Conservation (phyloP, 1,140 invertebrate genomes). For the Gryon sp. region DNA sequence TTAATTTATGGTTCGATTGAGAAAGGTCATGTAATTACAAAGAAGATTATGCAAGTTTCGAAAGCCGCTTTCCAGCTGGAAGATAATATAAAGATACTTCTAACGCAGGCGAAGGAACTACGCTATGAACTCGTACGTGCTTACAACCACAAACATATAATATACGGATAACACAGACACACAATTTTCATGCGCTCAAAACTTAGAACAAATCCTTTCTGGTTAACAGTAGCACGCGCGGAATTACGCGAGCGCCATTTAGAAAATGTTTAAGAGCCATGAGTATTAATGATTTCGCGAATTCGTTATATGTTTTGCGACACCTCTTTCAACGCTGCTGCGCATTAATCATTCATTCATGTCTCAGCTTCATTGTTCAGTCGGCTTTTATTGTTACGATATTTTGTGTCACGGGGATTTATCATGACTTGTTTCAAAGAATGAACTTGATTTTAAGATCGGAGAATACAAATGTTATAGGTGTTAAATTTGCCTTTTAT, state of each 20-base stretch:
- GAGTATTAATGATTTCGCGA: slow-evolving; percentile 34
- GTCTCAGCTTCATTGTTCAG: slow-evolving; percentile 5
- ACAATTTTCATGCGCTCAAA: slow-evolving; percentile 50
- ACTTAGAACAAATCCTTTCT: slow-evolving; percentile 48
- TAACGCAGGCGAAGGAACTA: slow-evolving; percentile 70
- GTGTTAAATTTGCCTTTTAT: no score
- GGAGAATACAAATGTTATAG: no score
- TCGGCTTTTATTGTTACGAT: slow-evolving; percentile 2
- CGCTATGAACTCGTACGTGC: slow-evolving; percentile 69
- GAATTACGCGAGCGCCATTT: slow-evolving; percentile 35
- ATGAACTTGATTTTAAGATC: no score
- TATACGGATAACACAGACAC: slow-evolving; percentile 27
- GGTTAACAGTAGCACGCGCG: slow-evolving; percentile 21
- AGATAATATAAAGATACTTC: slow-evolving; percentile 57
- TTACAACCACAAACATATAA: slow-evolving; percentile 21
- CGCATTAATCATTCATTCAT: slow-evolving; percentile 20
- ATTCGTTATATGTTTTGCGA: no score
- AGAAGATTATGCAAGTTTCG: slow-evolving; percentile 71
- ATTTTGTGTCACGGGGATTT: no score
- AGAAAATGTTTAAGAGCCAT: slow-evolving; percentile 38
- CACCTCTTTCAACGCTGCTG: slow-evolving; percentile 21
- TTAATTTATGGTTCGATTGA: slow-evolving; percentile 58
- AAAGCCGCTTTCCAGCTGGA: slow-evolving; percentile 73
- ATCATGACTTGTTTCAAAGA: no score
- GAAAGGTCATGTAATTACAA: slow-evolving; percentile 62